These are phyloP conservation scores for Hydrolagus colliei DNA, from an alignment of 2,797 vertebrate genomes.

Conservation along the genomic window DNA sequence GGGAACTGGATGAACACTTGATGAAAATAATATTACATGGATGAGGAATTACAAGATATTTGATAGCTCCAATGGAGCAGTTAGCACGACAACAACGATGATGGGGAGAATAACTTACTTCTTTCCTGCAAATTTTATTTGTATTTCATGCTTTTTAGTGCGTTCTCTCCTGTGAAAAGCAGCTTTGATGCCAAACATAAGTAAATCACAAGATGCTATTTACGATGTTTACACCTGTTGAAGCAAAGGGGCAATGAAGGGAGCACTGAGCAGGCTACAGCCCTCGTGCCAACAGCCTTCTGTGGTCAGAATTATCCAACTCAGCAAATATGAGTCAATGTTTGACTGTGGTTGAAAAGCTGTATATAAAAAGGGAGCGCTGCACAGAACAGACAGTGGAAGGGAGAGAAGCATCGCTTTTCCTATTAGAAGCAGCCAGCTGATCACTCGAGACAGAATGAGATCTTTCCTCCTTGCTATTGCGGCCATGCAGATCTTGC, in stretches of 20 bases:
- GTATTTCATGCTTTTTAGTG: not conserved
- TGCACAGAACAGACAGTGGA: not conserved
- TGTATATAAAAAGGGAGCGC: not conserved
- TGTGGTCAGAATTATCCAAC: not conserved
- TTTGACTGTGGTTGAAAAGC: not conserved
- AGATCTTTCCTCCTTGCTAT: conserved; percentile 13
- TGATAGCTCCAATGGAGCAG: too few species aligned
- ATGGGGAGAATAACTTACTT: too few species aligned
- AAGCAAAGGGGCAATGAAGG: not conserved
- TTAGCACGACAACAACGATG: too few species aligned
- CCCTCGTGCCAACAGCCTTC: not conserved
- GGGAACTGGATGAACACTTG: too few species aligned
- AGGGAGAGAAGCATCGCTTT: conserved; percentile 15
- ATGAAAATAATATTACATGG: too few species aligned
- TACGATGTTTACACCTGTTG: not conserved
- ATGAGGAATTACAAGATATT: too few species aligned
- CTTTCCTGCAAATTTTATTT: too few species aligned
- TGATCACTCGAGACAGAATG: conserved; percentile 19
- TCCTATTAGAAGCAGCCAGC: not conserved
- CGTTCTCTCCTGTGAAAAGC: not conserved
- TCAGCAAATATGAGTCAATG: not conserved
- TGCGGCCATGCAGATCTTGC: conserved; percentile 19
- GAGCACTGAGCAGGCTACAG: not conserved
- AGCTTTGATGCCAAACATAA: not conserved
- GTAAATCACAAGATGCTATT: not conserved